phyloP scores from a whole-genome alignment of 2,797 vertebrate genomes.

The Labeo calbasu region DNA sequence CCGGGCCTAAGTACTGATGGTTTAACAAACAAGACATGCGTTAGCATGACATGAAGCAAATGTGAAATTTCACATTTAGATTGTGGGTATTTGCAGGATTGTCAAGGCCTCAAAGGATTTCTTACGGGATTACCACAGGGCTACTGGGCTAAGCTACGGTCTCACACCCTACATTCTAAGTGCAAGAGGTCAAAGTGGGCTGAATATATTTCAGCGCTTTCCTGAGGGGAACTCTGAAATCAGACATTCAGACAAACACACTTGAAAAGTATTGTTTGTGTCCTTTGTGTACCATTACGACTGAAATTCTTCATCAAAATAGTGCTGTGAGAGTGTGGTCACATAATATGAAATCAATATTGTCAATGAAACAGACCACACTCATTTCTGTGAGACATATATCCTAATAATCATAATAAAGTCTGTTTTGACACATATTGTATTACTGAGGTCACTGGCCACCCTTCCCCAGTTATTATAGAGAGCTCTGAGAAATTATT shows the following conservation, averaged over 20 bases:
- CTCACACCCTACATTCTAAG: conserved; percentile 62
- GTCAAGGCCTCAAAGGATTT: conserved; percentile 60
- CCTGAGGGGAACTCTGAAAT: conserved; percentile 55
- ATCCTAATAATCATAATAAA: conserved; percentile 39
- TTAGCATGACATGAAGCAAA: conserved; percentile 32
- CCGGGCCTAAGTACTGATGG: conserved; percentile 3
- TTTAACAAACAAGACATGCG: conserved; percentile 43
- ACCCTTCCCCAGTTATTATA: conserved; percentile 17
- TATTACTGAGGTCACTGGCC: conserved; percentile 12
- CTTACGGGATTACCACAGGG: conserved; percentile 60
- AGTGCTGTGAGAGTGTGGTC: conserved; percentile 6
- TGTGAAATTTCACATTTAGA: conserved; percentile 37
- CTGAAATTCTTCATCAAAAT: conserved; percentile 50
- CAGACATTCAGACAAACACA: conserved; percentile 46
- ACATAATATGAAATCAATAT: conserved; percentile 42
- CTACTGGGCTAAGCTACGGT: conserved; percentile 63
- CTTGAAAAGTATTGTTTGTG: conserved; percentile 64
- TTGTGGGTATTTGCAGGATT: conserved; percentile 40
- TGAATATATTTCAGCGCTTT: conserved; percentile 62
- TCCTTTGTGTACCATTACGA: conserved; percentile 57
- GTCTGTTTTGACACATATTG: conserved; percentile 21
- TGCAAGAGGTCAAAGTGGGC: conserved; percentile 66
- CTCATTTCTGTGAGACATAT: conserved; percentile 28
- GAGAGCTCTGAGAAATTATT: not conserved
- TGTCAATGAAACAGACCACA: conserved; percentile 28